These are phyloP conservation scores for Amblyornis subalaris DNA, from an alignment of 2,113 vertebrate genomes.

Conservation along the genomic window DNA sequence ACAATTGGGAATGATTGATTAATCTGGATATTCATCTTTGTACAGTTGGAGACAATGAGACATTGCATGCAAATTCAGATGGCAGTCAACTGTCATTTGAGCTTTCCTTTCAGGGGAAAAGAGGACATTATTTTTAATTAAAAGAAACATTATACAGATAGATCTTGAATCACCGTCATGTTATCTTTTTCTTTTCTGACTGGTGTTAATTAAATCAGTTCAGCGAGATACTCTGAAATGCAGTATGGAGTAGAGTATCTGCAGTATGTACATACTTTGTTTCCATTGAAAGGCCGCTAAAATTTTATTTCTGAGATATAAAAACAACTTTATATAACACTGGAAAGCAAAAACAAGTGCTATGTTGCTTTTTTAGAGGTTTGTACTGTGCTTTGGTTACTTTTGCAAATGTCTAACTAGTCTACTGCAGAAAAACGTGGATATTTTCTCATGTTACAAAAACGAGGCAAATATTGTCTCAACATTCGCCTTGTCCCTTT, in stretches of 20 bases:
- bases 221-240: neutral
- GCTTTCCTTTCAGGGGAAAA: neutral
- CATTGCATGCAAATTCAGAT: neutral
- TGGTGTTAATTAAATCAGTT: neutral
- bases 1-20: neutral
- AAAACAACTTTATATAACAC: neutral
- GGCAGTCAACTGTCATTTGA: neutral
- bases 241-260: neutral
- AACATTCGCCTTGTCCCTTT: neutral
- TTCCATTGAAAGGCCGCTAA: neutral
- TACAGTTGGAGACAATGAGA: neutral
- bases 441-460: neutral
- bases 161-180: neutral
- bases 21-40: neutral
- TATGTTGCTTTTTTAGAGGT: neutral
- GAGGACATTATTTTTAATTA: neutral
- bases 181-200: neutral
- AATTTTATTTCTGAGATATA: neutral
- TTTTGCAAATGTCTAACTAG: neutral
- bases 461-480: neutral
- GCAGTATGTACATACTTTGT: neutral
- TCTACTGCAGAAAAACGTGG: neutral
- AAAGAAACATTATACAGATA: neutral
- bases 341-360: neutral
- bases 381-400: neutral